These are phyloP conservation scores for Carduelis carduelis DNA, from an alignment of 2,797 vertebrate genomes.

Conservation along the genomic window DNA sequence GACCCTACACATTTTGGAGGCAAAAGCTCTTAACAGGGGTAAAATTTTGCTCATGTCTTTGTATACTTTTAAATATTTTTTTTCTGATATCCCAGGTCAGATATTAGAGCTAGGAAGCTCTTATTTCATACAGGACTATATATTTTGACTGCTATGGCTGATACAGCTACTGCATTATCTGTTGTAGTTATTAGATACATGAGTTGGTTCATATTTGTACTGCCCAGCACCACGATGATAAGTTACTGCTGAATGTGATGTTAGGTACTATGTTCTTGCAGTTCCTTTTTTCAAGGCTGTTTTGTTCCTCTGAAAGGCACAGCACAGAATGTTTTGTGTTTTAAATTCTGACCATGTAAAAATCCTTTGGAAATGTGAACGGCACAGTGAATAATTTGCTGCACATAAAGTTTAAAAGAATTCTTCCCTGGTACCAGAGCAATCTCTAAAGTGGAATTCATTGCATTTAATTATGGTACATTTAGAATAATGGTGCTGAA, in stretches of 20 bases:
- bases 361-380: not conserved
- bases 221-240: not conserved
- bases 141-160: not conserved
- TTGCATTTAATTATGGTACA: not conserved
- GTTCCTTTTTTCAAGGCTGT: not conserved
- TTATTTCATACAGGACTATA: not conserved
- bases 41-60: not conserved
- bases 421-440: not conserved
- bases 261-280: not conserved
- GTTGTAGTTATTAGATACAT: not conserved
- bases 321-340: not conserved
- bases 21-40: not conserved
- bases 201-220: not conserved
- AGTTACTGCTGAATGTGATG: not conserved
- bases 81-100: not conserved
- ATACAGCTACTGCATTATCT: not conserved
- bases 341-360: not conserved
- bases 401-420: not conserved
- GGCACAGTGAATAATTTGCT: not conserved
- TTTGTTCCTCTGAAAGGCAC: not conserved
- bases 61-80: not conserved
- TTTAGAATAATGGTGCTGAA: not conserved
- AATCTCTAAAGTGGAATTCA: not conserved
- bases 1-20: not conserved
- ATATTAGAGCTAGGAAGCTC: not conserved